Conservation (phyloP, 2,113 vertebrate genomes). For the Nannospalax galili region DNA sequence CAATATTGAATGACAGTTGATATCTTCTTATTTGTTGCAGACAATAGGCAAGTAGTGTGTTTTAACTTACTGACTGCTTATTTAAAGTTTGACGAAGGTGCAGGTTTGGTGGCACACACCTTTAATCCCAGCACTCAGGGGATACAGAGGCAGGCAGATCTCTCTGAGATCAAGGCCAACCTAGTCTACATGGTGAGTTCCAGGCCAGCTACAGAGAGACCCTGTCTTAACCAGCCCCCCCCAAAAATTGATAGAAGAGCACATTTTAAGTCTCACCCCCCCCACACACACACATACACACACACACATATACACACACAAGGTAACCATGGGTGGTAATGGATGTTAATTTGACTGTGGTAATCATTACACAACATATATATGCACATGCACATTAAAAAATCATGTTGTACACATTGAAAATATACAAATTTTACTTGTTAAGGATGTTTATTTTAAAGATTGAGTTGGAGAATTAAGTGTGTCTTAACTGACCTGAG, state of each 20-base stretch:
- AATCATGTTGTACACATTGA: neutral
- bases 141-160: too few species aligned
- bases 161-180: too few species aligned
- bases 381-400: neutral
- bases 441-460: neutral
- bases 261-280: neutral
- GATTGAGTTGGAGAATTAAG: neutral
- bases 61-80: neutral
- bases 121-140: too few species aligned
- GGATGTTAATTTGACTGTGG: neutral
- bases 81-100: neutral
- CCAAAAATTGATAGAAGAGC: neutral
- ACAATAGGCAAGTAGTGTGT: neutral
- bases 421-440: neutral
- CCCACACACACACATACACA: neutral
- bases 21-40: neutral
- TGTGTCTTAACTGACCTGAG: neutral
- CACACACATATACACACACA: neutral
- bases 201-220: too few species aligned
- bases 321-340: neutral
- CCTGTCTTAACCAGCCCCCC: too few species aligned
- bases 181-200: too few species aligned
- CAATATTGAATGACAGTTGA: neutral
- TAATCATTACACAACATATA: neutral
- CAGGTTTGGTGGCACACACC: too few species aligned